Base-by-base conservation (phyloP, 2,113 vertebrate genomes). In the Psittacula cyanocephala region DNA sequence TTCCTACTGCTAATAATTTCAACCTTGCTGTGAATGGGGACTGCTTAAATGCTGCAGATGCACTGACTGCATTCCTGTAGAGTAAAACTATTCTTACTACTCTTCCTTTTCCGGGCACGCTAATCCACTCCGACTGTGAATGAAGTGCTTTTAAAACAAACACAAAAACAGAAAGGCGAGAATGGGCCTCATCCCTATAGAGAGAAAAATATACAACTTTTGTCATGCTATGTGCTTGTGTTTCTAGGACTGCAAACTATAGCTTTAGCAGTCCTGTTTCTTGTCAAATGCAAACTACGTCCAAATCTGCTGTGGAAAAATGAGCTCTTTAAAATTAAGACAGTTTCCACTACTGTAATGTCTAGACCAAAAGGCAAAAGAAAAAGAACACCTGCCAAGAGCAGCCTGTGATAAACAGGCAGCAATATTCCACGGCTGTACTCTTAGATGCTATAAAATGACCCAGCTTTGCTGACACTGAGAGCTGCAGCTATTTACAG, bases 281-380 rank as follows among this genome's bases (percentile, higher is more conserved):
- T 86, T 91, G 77, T 88, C 93, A 93, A 85, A 71, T 3, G 4
- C 41, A 86, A 88, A 25, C 81, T 72, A 93, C 0, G 1, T 81
- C 83, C 77, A 94, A 94, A 90, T n/a, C 50, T 85, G 57, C 70
- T 79, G 25, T 75, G 91, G 89, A 94, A 95, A 97, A 91, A 91
- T 43, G 72, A 93, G 17, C 71, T 82, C 72, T n/a, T 81, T 37
- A 69, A 92, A 95, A 83, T 81, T 65, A 93, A 44, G 44, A 80
- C 78, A 59, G 49, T 93, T 91, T 93, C 86, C 93, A 91, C 57
- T 88, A 91, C 72, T 80, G 85, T 94, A 88, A 97, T 86, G 97
- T 89, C 91, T 95, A 95, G 89, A 94, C 92, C 76, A 85, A 71
- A 33, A 92, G 46, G 82, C 88, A 95, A 81, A 87, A 86, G 77